These are phyloP conservation scores for Adelognathus sp. DNA, from an alignment of 2,888 invertebrate species.

Conservation along the genomic window DNA sequence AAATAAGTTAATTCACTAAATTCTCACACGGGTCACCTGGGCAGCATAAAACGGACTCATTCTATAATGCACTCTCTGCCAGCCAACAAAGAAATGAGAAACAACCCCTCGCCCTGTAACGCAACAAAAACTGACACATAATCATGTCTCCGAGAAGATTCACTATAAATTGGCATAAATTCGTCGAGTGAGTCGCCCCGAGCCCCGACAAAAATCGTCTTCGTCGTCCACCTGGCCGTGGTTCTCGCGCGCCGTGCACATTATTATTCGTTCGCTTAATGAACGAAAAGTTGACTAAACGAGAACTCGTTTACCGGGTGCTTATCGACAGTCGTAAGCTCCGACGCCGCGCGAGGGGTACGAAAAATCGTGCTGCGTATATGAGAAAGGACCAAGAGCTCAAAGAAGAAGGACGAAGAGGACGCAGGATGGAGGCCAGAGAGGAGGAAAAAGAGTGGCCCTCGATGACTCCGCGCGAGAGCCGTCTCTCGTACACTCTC, in stretches of 20 bases:
- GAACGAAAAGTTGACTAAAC: constrained; percentile 74
- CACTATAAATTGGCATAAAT: constrained; percentile 2
- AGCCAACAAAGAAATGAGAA: too few species aligned
- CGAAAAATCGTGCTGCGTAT: constrained; percentile 55
- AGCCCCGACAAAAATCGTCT: constrained; percentile 23
- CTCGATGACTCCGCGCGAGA: not conserved
- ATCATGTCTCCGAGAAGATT: not conserved
- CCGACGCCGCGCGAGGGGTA: constrained; percentile 43
- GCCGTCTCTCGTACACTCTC: constrained; percentile 37
- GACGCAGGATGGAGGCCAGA: constrained; percentile 48
- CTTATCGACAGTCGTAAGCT: constrained; percentile 75
- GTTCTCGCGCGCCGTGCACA: constrained; percentile 35
- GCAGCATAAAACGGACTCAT: too few species aligned
- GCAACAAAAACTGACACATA: too few species aligned
- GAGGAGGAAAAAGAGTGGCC: constrained; percentile 50
- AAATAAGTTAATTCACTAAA: too few species aligned
- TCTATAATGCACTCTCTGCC: too few species aligned
- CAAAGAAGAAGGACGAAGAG: constrained; percentile 15
- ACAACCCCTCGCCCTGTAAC: too few species aligned
- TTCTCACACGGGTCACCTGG: too few species aligned
- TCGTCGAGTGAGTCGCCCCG: constrained; percentile 23
- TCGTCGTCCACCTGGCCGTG: constrained; percentile 71
- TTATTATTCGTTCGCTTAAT: constrained; percentile 67
- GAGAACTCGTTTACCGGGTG: constrained; percentile 70
- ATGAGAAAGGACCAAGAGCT: constrained; percentile 11